A percentile compares a stretch with the other conserved stretches of the same genome.
Evolutionary conservation across 2,113 vertebrate genomes (phyloP).

Genomic region (Scophthalmus maximus): DNA sequence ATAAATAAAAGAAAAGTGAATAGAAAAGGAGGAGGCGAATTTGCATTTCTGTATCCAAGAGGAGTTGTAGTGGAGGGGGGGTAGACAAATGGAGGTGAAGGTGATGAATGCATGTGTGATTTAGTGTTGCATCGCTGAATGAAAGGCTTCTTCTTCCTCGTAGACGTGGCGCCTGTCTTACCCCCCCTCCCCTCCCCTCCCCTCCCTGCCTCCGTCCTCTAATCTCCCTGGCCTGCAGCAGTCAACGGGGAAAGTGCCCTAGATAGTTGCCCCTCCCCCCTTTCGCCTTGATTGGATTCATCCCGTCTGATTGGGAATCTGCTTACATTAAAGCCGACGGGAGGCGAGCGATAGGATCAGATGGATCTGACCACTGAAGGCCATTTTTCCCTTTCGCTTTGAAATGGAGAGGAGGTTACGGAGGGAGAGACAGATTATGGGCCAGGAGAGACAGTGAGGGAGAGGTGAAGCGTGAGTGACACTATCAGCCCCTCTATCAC

Average conservation of each 20-base stretch:
- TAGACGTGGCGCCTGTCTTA: slow-evolving; percentile 16
- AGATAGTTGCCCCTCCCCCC: slow-evolving; percentile 74
- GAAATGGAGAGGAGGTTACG: slow-evolving; percentile 56
- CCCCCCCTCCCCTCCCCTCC: not conserved
- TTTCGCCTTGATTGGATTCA: slow-evolving; percentile 79
- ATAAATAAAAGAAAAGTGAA: slow-evolving; percentile 42
- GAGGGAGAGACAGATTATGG: slow-evolving; percentile 36
- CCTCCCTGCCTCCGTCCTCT: slow-evolving; percentile 53
- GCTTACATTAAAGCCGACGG: slow-evolving; percentile 75
- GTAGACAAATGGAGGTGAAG: slow-evolving; percentile 56
- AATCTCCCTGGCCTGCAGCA: slow-evolving; percentile 81
- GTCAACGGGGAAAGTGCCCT: slow-evolving; percentile 78
- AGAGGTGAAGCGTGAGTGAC: slow-evolving; percentile 53
- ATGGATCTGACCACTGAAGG: slow-evolving; percentile 71
- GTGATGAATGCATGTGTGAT: slow-evolving; percentile 70
- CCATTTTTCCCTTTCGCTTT: slow-evolving; percentile 48
- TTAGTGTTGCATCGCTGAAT: slow-evolving; percentile 65
- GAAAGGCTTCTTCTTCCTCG: slow-evolving; percentile 44
- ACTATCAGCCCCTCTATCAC: slow-evolving; percentile 47
- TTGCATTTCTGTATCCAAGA: slow-evolving; percentile 55
- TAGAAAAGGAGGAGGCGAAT: slow-evolving; percentile 38
- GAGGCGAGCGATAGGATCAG: slow-evolving; percentile 59
- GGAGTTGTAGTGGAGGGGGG: slow-evolving; percentile 8
- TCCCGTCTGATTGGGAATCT: slow-evolving; percentile 77
- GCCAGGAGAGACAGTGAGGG: slow-evolving; percentile 38